Percentiles rank a stretch among this genome's conserved stretches.
These are phyloP conservation scores for Pimephales promelas DNA, from an alignment of 2,113 vertebrate species.

Conservation along the genomic window DNA sequence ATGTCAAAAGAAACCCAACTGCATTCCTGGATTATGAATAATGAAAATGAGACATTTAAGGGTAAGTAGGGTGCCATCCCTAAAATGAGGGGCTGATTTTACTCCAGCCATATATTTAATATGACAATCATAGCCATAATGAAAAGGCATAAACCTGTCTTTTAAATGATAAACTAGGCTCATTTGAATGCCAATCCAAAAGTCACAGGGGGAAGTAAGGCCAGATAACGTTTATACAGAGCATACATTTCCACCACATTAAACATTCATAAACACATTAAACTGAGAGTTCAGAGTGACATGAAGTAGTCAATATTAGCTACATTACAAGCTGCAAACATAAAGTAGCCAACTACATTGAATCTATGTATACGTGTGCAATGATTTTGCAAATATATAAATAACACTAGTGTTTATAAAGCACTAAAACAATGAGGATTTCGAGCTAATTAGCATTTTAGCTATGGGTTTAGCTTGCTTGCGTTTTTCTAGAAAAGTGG, in stretches of 20 bases:
- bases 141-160: conserved; percentile 29
- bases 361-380: neutral
- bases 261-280: too few species aligned
- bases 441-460: neutral
- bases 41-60: conserved; percentile 36
- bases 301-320: neutral
- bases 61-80: neutral
- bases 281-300: neutral
- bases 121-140: conserved; percentile 15
- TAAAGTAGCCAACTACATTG: neutral
- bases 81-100: conserved; percentile 2
- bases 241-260: neutral
- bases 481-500: neutral
- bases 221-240: neutral
- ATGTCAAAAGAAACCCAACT: neutral
- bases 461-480: neutral
- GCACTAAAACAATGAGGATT: neutral
- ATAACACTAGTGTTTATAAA: neutral
- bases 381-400: neutral
- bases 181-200: neutral
- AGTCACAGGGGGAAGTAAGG: too few species aligned
- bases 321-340: neutral
- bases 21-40: neutral
- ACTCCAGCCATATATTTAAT: conserved; percentile 6
- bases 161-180: neutral